Percentiles rank a stretch among this genome's conserved stretches.
Evolutionary conservation across 2,888 invertebrate species (phyloP).

Genomic region (Pollenia labialis): DNA sequence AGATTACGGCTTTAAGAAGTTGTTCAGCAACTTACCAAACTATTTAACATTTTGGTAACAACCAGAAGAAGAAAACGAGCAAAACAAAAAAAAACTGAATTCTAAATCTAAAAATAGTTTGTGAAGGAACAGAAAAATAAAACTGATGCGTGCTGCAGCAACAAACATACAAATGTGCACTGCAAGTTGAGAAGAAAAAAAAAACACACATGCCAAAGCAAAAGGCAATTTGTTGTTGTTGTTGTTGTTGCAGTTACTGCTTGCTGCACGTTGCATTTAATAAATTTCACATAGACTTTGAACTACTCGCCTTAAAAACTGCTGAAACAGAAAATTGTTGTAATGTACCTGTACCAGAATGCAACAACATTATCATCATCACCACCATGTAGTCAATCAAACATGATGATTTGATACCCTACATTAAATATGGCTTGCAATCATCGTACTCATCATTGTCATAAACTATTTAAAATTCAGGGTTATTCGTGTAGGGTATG

Average conservation of each 20-base stretch:
- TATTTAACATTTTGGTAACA: constrained; percentile 68
- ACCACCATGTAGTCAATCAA: constrained; percentile 28
- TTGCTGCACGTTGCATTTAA: constrained; percentile 60
- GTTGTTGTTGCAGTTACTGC: too few relatives aligned
- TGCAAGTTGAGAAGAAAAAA: not conserved
- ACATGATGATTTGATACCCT: constrained; percentile 63
- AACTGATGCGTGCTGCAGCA: constrained; percentile 67
- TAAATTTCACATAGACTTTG: constrained; percentile 73
- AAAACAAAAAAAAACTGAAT: constrained; percentile 4
- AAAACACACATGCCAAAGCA: constrained; percentile 30
- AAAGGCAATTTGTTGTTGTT: constrained; percentile 18
- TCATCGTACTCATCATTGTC: constrained; percentile 25
- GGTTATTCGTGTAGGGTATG: constrained; percentile 35
- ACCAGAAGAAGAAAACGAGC: not conserved
- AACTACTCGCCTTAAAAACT: constrained; percentile 44
- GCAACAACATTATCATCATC: constrained; percentile 5
- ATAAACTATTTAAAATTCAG: constrained; percentile 51
- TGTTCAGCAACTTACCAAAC: constrained; percentile 70
- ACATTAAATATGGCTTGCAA: constrained; percentile 54
- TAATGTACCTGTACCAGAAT: constrained; percentile 13
- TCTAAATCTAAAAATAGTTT: constrained; percentile 68
- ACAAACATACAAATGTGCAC: constrained; percentile 8
- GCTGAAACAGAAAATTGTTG: constrained; percentile 32
- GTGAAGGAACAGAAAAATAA: constrained; percentile 44
- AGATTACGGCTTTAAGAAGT: constrained; percentile 67